A percentile compares a stretch with the other conserved stretches of the same genome.
phyloP scores from a whole-genome alignment of 2,113 vertebrate species.

The Ranitomeya variabilis region DNA sequence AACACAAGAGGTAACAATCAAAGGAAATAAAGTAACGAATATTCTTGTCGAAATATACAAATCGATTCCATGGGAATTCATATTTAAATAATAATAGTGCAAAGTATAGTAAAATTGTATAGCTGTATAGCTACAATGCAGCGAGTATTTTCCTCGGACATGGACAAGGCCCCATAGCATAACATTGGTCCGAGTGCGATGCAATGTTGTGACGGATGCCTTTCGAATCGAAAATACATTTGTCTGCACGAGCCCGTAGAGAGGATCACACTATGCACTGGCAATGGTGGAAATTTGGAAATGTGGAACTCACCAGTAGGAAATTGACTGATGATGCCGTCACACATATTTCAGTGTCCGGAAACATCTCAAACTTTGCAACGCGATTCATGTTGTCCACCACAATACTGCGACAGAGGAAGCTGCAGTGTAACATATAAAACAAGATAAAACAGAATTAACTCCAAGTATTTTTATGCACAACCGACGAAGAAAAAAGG shows the following conservation, averaged over 20 bases:
- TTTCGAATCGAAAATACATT: too few species aligned
- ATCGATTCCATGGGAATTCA: neutral
- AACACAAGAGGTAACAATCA: conserved; percentile 49
- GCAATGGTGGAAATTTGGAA: neutral
- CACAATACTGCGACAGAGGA: conserved; percentile 84
- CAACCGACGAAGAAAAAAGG: too few species aligned
- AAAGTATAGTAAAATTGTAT: too few species aligned
- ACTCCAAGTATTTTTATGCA: neutral
- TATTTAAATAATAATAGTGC: neutral
- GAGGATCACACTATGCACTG: neutral
- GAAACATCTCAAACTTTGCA: conserved; percentile 73
- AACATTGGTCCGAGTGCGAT: too few species aligned
- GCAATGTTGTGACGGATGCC: too few species aligned
- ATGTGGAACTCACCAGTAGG: conserved; percentile 78
- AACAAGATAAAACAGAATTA: neutral
- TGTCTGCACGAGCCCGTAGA: too few species aligned
- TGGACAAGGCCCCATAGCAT: too few species aligned
- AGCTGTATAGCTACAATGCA: too few species aligned
- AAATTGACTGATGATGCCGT: conserved; percentile 71
- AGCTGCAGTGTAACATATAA: conserved; percentile 67
- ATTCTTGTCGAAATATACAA: neutral
- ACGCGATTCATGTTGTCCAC: conserved; percentile 75
- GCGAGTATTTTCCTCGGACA: too few species aligned
- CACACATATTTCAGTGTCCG: conserved; percentile 74
- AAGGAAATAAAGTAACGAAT: neutral